Conservation (phyloP, 53 echinoderm and acorn worm species). For the Echinometra lucunter region DNA sequence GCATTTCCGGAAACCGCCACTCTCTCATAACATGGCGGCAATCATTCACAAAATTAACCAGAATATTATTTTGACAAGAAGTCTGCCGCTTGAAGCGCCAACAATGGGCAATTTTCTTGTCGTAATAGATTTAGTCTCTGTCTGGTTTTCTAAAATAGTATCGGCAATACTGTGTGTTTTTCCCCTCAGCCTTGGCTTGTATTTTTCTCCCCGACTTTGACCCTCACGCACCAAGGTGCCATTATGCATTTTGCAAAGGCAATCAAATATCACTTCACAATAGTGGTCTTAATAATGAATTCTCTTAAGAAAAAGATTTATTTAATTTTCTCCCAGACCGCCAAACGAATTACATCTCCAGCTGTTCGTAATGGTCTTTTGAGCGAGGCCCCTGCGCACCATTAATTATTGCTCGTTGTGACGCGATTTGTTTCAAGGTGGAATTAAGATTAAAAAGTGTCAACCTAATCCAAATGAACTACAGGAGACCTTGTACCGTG, state of each 20-base stretch:
- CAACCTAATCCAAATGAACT: not conserved
- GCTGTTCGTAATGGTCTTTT: conserved; percentile 26
- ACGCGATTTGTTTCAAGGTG: not conserved
- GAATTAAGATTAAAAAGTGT: not conserved
- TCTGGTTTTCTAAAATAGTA: not conserved
- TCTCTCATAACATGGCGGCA: not conserved
- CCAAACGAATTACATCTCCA: conserved; percentile 38
- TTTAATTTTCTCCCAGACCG: conserved; percentile 39
- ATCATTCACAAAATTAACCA: too few species aligned
- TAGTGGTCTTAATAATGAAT: too few species aligned
- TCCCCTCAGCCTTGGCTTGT: not conserved
- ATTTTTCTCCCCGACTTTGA: not conserved
- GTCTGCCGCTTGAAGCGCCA: not conserved
- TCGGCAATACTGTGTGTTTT: not conserved
- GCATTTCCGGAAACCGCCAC: not conserved
- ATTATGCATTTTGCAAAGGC: conserved; percentile 43
- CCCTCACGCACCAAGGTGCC: not conserved
- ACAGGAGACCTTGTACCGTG: not conserved
- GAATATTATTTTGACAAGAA: too few species aligned
- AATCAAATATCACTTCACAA: conserved; percentile 17
- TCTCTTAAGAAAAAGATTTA: conserved; percentile 36
- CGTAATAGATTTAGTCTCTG: not conserved
- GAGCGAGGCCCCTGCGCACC: conserved; percentile 3
- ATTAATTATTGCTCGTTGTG: conserved; percentile 27
- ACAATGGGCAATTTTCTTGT: not conserved